These are phyloP conservation scores for Eristalis tenax DNA, from an alignment of 2,888 invertebrate species.

Conservation along the genomic window DNA sequence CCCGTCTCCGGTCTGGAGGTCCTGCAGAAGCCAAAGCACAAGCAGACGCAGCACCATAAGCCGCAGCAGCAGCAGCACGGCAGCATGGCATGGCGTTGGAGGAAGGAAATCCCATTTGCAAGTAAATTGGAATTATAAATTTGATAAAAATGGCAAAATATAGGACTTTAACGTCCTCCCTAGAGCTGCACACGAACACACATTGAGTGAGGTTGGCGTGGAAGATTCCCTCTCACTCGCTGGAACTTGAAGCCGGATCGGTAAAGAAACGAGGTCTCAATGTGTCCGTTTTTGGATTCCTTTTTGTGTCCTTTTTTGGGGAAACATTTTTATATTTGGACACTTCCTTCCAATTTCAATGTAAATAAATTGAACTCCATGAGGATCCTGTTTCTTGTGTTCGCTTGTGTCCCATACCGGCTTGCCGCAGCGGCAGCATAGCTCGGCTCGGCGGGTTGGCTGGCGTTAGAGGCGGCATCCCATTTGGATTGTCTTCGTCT, in stretches of 20 bases:
- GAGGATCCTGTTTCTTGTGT: slow-evolving; percentile 32
- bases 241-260: neutral
- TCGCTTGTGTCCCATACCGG: neutral
- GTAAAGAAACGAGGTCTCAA: slow-evolving; percentile 48
- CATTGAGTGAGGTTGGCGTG: slow-evolving; percentile 21
- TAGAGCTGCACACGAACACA: slow-evolving; percentile 48
- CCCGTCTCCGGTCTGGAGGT: slow-evolving; percentile 16
- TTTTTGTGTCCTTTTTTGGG: slow-evolving; percentile 42
- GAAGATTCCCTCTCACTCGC: slow-evolving; percentile 30
- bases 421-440: slow-evolving; percentile 17
- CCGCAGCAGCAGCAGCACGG: neutral
- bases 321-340: slow-evolving; percentile 66
- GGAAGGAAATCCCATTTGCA: slow-evolving; percentile 73
- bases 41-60: slow-evolving; percentile 23
- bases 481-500: slow-evolving; percentile 17
- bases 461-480: neutral
- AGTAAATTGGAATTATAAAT: slow-evolving; percentile 74
- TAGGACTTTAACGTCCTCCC: slow-evolving; percentile 68
- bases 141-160: slow-evolving; percentile 73
- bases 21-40: neutral
- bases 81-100: slow-evolving; percentile 5
- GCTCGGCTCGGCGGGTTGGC: too few species aligned
- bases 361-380: slow-evolving; percentile 69
- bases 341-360: slow-evolving; percentile 71
- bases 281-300: slow-evolving; percentile 59